phyloP scores from a whole-genome alignment of 2,113 vertebrate genomes.

The Tretioscincus oriximinensis region DNA sequence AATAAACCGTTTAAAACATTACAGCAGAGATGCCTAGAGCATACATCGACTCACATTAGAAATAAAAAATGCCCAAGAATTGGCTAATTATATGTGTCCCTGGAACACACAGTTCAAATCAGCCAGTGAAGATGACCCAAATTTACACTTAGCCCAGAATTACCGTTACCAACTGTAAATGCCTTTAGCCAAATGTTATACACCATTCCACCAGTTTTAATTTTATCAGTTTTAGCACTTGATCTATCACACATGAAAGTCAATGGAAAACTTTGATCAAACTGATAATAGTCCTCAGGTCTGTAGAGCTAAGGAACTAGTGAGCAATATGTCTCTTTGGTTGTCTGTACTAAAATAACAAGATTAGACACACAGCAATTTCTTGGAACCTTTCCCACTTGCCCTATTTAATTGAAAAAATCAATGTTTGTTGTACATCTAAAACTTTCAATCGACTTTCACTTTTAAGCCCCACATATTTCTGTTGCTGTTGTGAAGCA shows the following conservation, averaged over 20 bases:
- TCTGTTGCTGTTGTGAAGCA: conserved; percentile 15
- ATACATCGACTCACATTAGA: not conserved
- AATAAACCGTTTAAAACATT: not conserved
- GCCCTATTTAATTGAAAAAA: conserved; percentile 54
- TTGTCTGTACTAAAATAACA: not conserved
- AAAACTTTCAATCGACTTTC: conserved; percentile 63
- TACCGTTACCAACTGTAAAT: not conserved
- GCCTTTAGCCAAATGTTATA: not conserved
- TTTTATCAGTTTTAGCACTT: not conserved
- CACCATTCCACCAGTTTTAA: not conserved
- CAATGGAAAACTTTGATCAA: conserved; percentile 1
- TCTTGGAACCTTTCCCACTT: conserved; percentile 34
- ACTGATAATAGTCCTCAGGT: not conserved
- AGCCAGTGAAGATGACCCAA: not conserved
- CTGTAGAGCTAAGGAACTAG: not conserved
- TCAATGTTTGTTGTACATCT: conserved; percentile 61
- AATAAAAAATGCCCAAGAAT: not conserved
- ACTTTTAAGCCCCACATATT: conserved; percentile 58
- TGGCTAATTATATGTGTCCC: not conserved
- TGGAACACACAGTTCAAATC: too few relatives aligned
- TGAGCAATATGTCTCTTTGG: conserved; percentile 12
- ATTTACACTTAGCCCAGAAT: not conserved
- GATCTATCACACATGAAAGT: not conserved
- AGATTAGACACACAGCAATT: conserved; percentile 32
- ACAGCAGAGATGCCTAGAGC: too few relatives aligned